A percentile compares a stretch with the other conserved stretches of the same genome.
phyloP scores from a whole-genome alignment of 2,888 invertebrate genomes.

The Podabrus alpinus region DNA sequence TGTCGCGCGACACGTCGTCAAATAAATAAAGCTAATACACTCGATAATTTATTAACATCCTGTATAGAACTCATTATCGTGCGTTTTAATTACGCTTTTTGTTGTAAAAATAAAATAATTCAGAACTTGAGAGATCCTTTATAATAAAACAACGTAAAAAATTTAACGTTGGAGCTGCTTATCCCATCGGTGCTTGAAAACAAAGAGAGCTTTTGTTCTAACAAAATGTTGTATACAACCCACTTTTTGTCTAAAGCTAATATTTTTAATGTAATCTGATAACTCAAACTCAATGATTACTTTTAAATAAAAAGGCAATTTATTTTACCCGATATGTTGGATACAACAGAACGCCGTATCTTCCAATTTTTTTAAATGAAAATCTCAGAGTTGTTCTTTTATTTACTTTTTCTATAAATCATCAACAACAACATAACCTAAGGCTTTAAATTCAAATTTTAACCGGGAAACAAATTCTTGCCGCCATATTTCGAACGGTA shows the following conservation, averaged over 20 bases:
- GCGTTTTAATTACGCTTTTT: conserved; percentile 18
- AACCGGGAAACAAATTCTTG: too few species aligned
- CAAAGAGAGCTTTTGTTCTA: neutral
- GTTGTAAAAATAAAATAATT: conserved; percentile 11
- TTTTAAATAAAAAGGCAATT: neutral
- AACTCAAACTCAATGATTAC: neutral
- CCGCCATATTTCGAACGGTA: too few species aligned
- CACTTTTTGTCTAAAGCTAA: neutral
- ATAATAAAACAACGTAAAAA: conserved; percentile 17
- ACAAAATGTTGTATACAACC: neutral
- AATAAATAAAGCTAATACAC: neutral
- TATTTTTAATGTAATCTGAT: neutral
- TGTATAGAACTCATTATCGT: neutral
- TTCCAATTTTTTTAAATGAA: neutral
- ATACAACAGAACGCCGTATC: neutral
- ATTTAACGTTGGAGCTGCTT: conserved; percentile 5
- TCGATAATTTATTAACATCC: neutral
- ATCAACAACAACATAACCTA: too few species aligned
- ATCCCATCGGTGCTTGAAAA: neutral
- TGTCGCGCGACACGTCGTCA: too few species aligned
- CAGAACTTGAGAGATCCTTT: conserved; percentile 13
- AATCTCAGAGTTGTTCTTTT: too few species aligned
- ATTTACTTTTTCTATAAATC: too few species aligned
- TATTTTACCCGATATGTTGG: neutral
- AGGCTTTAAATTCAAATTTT: too few species aligned